Percentiles rank a stretch among this genome's conserved stretches.
phyloP scores from a whole-genome alignment of 2,113 vertebrate species.

The Heptranchias perlo region DNA sequence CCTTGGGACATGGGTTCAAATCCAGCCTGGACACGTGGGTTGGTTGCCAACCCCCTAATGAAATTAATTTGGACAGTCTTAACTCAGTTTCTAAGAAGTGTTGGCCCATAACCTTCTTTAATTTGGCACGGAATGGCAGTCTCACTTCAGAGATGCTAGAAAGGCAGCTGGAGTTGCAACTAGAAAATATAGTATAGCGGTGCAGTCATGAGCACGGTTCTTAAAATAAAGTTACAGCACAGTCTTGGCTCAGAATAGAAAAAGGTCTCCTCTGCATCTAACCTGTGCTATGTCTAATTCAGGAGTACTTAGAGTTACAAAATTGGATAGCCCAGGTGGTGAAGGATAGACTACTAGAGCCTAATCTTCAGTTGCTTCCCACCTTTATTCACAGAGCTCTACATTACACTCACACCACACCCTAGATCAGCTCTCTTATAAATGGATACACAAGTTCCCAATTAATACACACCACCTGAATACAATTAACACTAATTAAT shows the following conservation, averaged over 20 bases:
- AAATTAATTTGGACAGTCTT: background rate
- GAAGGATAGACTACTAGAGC: too few relatives aligned
- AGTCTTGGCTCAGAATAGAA: background rate
- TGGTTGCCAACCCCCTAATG: background rate
- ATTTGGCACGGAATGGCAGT: background rate
- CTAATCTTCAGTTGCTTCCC: too few relatives aligned
- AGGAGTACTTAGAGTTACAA: too few relatives aligned
- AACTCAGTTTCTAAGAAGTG: background rate
- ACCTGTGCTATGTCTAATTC: background rate
- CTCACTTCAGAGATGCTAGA: background rate
- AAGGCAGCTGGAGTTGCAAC: background rate
- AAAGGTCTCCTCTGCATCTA: background rate
- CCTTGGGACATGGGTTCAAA: background rate
- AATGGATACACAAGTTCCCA: too few relatives aligned
- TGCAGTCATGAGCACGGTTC: background rate
- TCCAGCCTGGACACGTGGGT: background rate
- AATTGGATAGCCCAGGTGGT: too few relatives aligned
- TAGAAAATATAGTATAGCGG: background rate
- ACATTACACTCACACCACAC: too few relatives aligned
- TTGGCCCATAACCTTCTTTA: background rate
- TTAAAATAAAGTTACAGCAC: background rate
- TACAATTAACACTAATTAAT: too few relatives aligned
- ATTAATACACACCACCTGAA: too few relatives aligned
- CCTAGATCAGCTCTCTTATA: too few relatives aligned
- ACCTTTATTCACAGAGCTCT: too few relatives aligned